phyloP scores from a whole-genome alignment of 2,797 vertebrate genomes.

The Oreochromis mossambicus region DNA sequence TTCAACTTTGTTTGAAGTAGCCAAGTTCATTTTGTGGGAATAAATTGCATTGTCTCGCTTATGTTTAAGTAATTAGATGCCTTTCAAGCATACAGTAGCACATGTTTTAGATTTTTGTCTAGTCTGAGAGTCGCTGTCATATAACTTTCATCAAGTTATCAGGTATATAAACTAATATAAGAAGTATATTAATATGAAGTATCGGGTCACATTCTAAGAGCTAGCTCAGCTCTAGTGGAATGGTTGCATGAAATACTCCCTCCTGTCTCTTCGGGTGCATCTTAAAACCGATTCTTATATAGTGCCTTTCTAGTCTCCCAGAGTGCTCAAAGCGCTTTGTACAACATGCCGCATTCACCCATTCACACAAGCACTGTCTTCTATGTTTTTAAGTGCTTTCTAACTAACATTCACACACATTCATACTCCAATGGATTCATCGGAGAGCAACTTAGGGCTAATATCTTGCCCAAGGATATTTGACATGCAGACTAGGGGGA shows the following conservation, averaged over 20 bases:
- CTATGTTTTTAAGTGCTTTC: not conserved
- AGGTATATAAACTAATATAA: not conserved
- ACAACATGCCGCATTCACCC: rapidly evolving
- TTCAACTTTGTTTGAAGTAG: constrained; percentile 40
- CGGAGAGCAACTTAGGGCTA: not conserved
- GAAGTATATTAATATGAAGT: not conserved
- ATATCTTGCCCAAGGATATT: not conserved
- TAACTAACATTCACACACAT: not conserved
- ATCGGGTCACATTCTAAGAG: not conserved
- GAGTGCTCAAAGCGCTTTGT: not conserved
- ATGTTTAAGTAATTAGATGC: constrained; percentile 7
- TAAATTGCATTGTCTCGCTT: not conserved
- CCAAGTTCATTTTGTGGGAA: constrained; percentile 17
- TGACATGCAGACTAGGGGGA: not conserved
- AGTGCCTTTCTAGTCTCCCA: not conserved
- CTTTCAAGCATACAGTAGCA: not conserved
- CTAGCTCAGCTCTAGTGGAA: not conserved
- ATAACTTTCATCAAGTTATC: not conserved
- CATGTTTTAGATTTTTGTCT: not conserved
- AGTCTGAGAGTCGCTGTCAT: not conserved
- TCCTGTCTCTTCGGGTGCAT: rapidly evolving
- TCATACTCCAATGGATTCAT: not conserved
- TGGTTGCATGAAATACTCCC: not conserved
- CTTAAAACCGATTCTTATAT: not conserved
- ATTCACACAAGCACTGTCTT: not conserved